These are phyloP conservation scores for Labia minor DNA, from an alignment of 2,888 invertebrate species.

Conservation along the genomic window DNA sequence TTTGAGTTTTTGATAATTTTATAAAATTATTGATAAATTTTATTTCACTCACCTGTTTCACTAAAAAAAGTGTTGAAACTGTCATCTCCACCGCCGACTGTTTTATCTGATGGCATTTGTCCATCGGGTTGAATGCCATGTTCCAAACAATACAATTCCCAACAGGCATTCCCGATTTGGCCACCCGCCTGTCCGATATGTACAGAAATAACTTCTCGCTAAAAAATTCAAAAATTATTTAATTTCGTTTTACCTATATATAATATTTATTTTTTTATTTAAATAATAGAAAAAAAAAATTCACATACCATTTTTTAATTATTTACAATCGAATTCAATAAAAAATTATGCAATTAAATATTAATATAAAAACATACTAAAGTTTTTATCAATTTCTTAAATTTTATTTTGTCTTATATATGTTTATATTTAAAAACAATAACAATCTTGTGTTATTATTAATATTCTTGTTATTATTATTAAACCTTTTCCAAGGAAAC, in stretches of 20 bases:
- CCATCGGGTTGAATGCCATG: constrained; percentile 41
- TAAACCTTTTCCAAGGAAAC: too few species aligned
- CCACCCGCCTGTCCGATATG: constrained; percentile 39
- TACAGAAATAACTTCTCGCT: constrained; percentile 39
- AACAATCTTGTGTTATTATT: too few species aligned
- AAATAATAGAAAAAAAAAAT: neutral
- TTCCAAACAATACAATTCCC: constrained; percentile 35
- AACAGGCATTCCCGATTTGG: constrained; percentile 35
- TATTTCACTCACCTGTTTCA: constrained; percentile 40
- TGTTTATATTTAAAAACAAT: too few species aligned
- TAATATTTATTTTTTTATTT: neutral
- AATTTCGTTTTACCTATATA: neutral
- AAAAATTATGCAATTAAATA: neutral
- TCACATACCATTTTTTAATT: neutral
- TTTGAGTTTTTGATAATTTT: too few species aligned
- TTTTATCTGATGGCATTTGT: constrained; percentile 45
- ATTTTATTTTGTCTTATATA: too few species aligned
- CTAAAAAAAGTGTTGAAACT: constrained; percentile 43
- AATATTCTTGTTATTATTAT: too few species aligned
- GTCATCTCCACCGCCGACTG: constrained; percentile 42
- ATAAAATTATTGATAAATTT: too few species aligned
- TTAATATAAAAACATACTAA: too few species aligned
- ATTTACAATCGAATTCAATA: neutral
- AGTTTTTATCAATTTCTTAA: too few species aligned
- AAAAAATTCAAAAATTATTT: constrained; percentile 22